Conservation (phyloP, 2,797 vertebrate genomes). For the Poecilia gillii region DNA sequence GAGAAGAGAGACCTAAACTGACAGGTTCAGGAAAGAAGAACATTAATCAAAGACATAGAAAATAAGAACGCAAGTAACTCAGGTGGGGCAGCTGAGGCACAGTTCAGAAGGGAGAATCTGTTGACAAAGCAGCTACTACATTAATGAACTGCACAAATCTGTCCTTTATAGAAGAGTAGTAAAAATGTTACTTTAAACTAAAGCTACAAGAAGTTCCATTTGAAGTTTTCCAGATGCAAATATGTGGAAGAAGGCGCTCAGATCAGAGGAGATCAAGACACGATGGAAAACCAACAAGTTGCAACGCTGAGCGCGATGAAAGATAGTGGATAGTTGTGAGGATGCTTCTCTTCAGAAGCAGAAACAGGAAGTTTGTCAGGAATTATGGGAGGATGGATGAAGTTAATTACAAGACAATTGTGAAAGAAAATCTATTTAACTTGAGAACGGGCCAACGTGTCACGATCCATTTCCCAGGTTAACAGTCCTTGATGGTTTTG, state of each 20-base stretch:
- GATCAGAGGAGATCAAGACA: background rate
- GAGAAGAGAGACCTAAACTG: conserved; percentile 28
- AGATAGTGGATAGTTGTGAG: background rate
- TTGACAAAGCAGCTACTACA: background rate
- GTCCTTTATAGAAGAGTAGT: background rate
- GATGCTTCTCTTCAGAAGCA: background rate
- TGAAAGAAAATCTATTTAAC: background rate
- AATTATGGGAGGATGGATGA: background rate
- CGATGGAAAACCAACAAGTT: background rate
- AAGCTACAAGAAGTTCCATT: background rate
- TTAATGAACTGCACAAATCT: background rate
- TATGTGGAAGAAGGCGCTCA: background rate
- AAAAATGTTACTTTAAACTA: background rate
- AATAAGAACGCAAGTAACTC: background rate
- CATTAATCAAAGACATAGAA: background rate
- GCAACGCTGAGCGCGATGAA: background rate
- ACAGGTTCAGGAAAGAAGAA: conserved; percentile 6
- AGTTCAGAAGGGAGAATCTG: background rate
- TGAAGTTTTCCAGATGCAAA: background rate
- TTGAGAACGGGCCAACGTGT: background rate
- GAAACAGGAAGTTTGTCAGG: background rate
- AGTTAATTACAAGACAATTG: background rate
- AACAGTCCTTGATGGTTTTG: background rate
- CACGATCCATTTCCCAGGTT: background rate
- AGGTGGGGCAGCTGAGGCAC: background rate